These are phyloP conservation scores for Hystrix cristata DNA, from an alignment of 2,113 vertebrate genomes.

Conservation along the genomic window DNA sequence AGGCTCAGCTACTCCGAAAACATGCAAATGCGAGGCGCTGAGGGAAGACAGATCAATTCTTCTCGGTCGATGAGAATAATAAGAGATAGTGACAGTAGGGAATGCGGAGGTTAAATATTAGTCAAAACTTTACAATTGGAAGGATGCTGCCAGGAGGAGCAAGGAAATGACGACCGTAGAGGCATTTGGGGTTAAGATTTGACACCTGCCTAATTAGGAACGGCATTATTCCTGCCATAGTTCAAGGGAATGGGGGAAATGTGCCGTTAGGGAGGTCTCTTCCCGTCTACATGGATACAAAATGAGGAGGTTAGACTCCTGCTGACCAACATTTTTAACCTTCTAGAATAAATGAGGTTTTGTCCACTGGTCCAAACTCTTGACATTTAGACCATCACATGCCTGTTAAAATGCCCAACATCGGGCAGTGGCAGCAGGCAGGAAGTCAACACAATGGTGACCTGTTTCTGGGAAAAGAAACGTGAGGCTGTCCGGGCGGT, in stretches of 20 bases:
- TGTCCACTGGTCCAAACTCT: neutral
- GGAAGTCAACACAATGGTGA: neutral
- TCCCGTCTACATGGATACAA: neutral
- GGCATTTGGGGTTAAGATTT: neutral
- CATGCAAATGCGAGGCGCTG: neutral
- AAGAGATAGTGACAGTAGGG: neutral
- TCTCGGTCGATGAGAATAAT: neutral
- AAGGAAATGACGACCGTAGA: neutral
- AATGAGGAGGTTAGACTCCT: neutral
- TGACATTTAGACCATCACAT: neutral
- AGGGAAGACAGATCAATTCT: slow-evolving; percentile 2
- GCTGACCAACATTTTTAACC: neutral
- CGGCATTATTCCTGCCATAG: neutral
- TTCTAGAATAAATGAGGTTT: neutral
- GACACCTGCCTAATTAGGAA: neutral
- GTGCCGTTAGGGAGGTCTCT: neutral
- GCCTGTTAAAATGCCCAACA: neutral
- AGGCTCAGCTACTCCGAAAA: neutral
- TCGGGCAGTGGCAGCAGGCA: neutral
- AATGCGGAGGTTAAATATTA: neutral
- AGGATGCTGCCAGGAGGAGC: neutral
- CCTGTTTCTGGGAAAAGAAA: neutral
- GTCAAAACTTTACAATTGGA: neutral
- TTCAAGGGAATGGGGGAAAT: neutral
- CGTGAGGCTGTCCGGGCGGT: neutral